Percentiles rank a stretch among this genome's conserved stretches.
phyloP scores from a whole-genome alignment of 2,797 vertebrate genomes.

The Sphenopsis melanotis region DNA sequence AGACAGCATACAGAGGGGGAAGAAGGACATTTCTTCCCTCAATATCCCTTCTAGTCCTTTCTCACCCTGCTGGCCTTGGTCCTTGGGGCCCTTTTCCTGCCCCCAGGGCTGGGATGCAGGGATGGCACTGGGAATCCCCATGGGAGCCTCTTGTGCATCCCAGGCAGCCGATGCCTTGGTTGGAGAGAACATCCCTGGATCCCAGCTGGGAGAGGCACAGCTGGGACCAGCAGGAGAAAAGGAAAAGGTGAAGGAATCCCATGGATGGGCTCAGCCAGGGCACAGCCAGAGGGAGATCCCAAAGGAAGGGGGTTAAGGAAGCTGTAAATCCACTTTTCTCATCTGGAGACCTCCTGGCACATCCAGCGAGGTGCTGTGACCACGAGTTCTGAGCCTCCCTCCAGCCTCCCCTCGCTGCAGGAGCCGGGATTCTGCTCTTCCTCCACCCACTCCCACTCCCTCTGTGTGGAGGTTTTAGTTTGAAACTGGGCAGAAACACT shows the following conservation, averaged over 20 bases:
- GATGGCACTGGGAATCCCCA: neutral
- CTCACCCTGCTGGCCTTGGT: neutral
- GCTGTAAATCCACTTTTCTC: neutral
- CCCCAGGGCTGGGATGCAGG: neutral
- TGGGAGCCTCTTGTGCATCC: neutral
- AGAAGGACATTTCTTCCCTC: neutral
- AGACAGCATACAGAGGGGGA: neutral
- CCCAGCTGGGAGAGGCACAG: neutral
- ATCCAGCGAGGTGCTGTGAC: neutral
- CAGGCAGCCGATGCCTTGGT: neutral
- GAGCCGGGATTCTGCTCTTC: neutral
- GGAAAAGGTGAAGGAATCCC: neutral
- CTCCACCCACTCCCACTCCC: neutral
- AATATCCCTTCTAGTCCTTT: neutral
- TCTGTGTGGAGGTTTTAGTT: neutral
- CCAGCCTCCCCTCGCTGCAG: neutral
- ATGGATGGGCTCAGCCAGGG: neutral
- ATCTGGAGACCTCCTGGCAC: no score
- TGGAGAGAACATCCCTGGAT: neutral
- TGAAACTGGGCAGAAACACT: neutral
- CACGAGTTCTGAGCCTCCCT: accelerated
- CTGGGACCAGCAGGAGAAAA: neutral
- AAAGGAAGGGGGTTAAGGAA: neutral
- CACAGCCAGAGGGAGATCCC: neutral
- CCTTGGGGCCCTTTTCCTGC: neutral